Base-by-base conservation (phyloP, 2,797 vertebrate genomes). In the Orientallactaga sibirica region DNA sequence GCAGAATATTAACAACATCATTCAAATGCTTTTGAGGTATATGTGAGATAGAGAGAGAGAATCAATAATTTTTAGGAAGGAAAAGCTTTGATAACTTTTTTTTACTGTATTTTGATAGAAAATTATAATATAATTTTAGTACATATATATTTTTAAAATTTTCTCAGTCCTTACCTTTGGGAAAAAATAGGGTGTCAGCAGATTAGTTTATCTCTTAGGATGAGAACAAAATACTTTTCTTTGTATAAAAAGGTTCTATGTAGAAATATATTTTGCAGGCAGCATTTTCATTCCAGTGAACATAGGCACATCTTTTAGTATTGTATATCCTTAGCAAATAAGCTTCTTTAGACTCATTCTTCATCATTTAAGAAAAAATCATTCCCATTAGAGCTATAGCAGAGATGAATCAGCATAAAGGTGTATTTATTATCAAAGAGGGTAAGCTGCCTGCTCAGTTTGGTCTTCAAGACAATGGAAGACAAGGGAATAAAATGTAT, bases 1-100 rank as follows among this genome's bases (percentile, higher is more conserved):
- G 29, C 18, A 86, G 96, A 75, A 81, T 97, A 93, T 96, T 96
- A 92, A 97, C 25, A 90, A 10, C 0, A 91, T 89, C n/a, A 48
- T 90, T 93, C 62, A 94, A 95, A 96, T 78, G 16, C 25, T 70
- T 15, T 20, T 62, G 37, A 22, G 0, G 10, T 8, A 22, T 37
- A 20, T 66, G 20, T 82, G 0, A 48, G 43, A 48, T 7, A 48
- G 48, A 48, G 48, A 48, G 48, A 48, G 8, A 8, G 48, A 48
- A 48, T 48, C 22, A 76, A 58, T 68, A 14, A 19, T 2, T 67
- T 86, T 87, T 78, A 94, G 22, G 2, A 9, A 7, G 62, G 7
- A 5, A 29, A 52, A 58, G 74, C 12, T 70, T 88, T 90, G 79
- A 5, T 74, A 94, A 71, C 76, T 7, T 1, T 11, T 7, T 87